Evolutionary conservation across 1,140 invertebrate species (phyloP).

Genomic region (Procambarus virginalis): DNA sequence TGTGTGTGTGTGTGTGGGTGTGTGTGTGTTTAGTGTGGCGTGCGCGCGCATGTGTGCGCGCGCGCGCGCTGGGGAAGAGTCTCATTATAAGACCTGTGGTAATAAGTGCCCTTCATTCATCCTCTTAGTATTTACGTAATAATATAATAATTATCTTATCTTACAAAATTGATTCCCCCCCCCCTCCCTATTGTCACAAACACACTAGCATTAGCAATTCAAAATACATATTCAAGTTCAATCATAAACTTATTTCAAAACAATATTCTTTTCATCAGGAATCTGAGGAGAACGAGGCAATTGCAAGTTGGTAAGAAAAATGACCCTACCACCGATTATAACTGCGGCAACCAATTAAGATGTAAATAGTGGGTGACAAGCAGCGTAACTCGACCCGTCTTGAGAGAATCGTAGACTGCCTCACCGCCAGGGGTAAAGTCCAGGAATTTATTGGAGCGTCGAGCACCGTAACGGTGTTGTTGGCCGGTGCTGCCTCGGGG

Average conservation of each 20-base stretch:
- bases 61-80: too few species aligned
- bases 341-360: constrained; percentile 1
- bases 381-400: constrained; percentile 6
- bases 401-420: background rate
- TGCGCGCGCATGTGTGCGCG: too few species aligned
- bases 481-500: background rate
- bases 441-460: background rate
- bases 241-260: background rate
- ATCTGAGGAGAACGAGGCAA: background rate
- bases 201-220: background rate
- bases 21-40: too few species aligned
- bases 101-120: too few species aligned
- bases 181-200: background rate
- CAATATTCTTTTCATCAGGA: background rate
- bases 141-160: too few species aligned
- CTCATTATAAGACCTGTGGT: too few species aligned
- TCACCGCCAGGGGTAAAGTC: background rate
- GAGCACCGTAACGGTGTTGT: background rate
- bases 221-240: background rate
- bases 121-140: too few species aligned
- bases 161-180: too few species aligned
- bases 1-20: background rate
- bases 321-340: background rate
- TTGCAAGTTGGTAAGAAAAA: background rate
- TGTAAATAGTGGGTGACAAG: constrained; percentile 9